These are phyloP conservation scores for Caiman crocodilus DNA, from an alignment of 2,797 vertebrate genomes.

Conservation along the genomic window DNA sequence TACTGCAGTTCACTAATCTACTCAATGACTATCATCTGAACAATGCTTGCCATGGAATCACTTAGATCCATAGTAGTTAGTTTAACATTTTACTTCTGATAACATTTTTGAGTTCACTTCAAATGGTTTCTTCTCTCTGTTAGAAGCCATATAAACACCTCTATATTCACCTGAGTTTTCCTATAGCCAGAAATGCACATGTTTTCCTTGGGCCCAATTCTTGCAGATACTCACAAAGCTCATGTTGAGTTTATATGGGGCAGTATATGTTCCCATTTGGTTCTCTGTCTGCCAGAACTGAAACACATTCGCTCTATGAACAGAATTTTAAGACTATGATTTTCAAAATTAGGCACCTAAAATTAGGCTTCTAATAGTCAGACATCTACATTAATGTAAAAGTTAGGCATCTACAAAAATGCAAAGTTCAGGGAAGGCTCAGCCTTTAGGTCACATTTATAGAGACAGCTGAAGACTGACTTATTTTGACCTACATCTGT, in stretches of 20 bases:
- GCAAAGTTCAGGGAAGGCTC: background rate
- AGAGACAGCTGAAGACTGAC: background rate
- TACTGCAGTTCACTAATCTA: background rate
- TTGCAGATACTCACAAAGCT: background rate
- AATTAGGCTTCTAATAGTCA: background rate
- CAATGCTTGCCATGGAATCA: background rate
- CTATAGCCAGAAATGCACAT: background rate
- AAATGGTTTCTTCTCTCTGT: background rate
- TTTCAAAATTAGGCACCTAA: conserved; percentile 42
- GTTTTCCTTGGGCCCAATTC: background rate
- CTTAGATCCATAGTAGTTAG: background rate
- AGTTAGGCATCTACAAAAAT: background rate
- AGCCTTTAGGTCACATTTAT: background rate
- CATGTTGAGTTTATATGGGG: background rate
- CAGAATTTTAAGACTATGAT: conserved; percentile 30
- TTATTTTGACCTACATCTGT: background rate
- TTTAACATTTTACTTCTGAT: background rate
- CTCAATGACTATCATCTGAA: background rate
- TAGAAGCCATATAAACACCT: background rate
- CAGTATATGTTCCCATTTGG: conserved; percentile 37
- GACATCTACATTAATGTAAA: background rate
- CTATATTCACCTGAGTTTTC: background rate
- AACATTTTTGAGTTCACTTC: background rate
- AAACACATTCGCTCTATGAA: conserved; percentile 54
- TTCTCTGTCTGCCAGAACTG: conserved; percentile 41